Evolutionary conservation across 2,888 invertebrate genomes (phyloP).

Genomic region (Deilephila porcellus): DNA sequence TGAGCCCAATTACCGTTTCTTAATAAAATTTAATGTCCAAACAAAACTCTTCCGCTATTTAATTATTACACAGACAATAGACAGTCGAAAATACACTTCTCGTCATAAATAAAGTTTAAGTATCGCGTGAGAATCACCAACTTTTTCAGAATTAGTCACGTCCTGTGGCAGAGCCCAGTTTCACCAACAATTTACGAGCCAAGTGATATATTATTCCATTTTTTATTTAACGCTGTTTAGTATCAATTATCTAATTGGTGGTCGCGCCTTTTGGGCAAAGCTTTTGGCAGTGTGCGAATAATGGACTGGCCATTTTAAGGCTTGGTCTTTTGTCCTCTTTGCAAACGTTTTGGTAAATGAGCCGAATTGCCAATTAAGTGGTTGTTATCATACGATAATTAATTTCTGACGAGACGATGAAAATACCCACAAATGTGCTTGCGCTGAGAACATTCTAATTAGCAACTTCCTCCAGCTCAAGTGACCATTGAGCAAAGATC

Average conservation of each 20-base stretch:
- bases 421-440: background rate
- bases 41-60: background rate
- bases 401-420: background rate
- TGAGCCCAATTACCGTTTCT: background rate
- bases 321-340: constrained; percentile 11
- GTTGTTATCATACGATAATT: background rate
- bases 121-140: constrained; percentile 58
- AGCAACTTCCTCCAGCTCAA: background rate
- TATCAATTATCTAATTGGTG: constrained; percentile 60
- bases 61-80: constrained; percentile 19
- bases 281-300: constrained; percentile 34
- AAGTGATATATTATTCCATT: constrained; percentile 35
- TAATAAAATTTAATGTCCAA: background rate
- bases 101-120: constrained; percentile 47
- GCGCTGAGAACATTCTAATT: background rate
- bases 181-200: constrained; percentile 49
- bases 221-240: constrained; percentile 50
- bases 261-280: constrained; percentile 29
- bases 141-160: constrained; percentile 50
- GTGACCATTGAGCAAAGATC: background rate
- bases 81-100: constrained; percentile 35
- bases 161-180: constrained; percentile 54
- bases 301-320: constrained; percentile 16
- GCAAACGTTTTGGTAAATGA: constrained; percentile 1
- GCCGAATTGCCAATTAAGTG: constrained; percentile 12